Conservation (phyloP, 2,113 vertebrate genomes). For the Corynorhinus townsendii region DNA sequence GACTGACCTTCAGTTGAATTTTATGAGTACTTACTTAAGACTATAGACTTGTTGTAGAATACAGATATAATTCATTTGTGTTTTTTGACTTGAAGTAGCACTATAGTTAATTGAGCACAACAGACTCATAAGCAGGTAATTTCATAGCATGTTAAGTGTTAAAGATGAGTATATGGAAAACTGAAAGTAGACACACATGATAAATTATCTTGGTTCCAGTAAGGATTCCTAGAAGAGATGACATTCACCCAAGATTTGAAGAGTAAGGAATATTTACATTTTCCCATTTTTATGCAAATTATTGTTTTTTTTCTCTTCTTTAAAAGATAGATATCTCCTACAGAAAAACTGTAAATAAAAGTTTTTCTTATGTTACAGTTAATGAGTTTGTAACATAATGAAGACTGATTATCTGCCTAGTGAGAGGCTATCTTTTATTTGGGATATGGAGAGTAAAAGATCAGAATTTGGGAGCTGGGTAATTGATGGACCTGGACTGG, state of each 20-base stretch:
- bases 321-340: not conserved
- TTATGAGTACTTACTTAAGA: not conserved
- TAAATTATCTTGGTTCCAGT: not conserved
- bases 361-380: not conserved
- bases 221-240: not conserved
- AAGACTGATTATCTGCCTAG: not conserved
- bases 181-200: not conserved
- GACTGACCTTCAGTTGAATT: not conserved
- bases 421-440: not conserved
- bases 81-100: not conserved
- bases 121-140: not conserved
- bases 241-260: not conserved
- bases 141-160: not conserved
- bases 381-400: not conserved
- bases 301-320: not conserved
- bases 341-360: not conserved
- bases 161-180: not conserved
- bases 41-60: not conserved
- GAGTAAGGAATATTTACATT: not conserved
- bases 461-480: not conserved
- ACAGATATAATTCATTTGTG: not conserved
- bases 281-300: not conserved
- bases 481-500: not conserved
- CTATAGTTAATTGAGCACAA: not conserved
- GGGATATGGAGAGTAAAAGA: not conserved